Conservation (phyloP, 1,140 invertebrate genomes). For the Bactericera cockerelli region DNA sequence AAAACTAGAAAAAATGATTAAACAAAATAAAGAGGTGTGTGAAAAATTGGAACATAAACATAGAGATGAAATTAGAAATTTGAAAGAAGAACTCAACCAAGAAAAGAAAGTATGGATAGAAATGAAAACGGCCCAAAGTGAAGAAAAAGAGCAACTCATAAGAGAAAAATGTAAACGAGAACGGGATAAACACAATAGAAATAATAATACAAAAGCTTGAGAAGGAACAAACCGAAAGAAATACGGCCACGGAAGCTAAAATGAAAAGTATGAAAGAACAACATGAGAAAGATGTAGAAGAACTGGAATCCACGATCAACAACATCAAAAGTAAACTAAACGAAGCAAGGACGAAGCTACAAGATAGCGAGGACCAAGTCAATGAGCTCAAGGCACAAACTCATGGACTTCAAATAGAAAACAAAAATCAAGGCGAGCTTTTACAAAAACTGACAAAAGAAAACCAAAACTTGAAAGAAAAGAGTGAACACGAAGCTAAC, state of each 20-base stretch:
- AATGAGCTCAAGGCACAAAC: conserved; percentile 31
- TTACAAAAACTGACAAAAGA: conserved; percentile 28
- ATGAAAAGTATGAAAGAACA: conserved; percentile 50
- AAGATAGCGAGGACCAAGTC: conserved; percentile 38
- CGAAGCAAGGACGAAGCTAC: conserved; percentile 38
- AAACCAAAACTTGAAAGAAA: not conserved
- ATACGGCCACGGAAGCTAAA: conserved; percentile 40
- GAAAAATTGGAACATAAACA: conserved; percentile 6
- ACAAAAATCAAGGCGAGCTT: conserved; percentile 35
- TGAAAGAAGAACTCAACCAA: conserved; percentile 18
- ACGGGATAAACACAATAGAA: conserved; percentile 47
- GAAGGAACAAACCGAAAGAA: conserved; percentile 37
- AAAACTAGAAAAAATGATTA: conserved; percentile 18
- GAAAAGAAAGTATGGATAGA: conserved; percentile 37
- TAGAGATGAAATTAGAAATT: not conserved
- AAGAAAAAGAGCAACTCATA: conserved; percentile 39
- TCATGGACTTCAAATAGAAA: conserved; percentile 26
- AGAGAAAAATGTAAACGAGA: conserved; percentile 40
- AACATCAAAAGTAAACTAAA: conserved; percentile 38
- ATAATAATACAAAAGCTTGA: conserved; percentile 43
- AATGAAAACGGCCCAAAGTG: conserved; percentile 34
- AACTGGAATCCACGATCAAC: conserved; percentile 34
- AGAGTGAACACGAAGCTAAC: not conserved
- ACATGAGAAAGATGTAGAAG: conserved; percentile 48
- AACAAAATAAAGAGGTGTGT: conserved; percentile 18